Conservation (phyloP, 2,797 vertebrate species). For the Petrocephalus sullivani region DNA sequence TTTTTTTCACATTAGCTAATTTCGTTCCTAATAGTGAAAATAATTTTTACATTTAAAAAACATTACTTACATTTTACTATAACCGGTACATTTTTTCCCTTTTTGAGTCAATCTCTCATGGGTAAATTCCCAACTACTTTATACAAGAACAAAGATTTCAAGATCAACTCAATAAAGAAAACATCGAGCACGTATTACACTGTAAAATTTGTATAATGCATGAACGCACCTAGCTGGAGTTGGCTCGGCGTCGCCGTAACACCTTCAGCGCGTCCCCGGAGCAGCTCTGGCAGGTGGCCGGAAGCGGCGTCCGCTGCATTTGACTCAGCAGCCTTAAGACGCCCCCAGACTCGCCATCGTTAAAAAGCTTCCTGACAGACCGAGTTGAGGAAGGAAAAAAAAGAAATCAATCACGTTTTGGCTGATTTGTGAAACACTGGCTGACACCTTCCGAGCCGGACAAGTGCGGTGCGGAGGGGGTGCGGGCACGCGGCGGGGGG, state of each 20-base stretch:
- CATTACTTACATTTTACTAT: not conserved
- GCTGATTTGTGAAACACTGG: not conserved
- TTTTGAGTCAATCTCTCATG: not conserved
- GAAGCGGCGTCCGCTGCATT: not conserved
- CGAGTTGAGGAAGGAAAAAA: not conserved
- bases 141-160: too few species aligned
- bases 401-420: slow-evolving; percentile 27
- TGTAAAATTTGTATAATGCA: not conserved
- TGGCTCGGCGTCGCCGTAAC: not conserved
- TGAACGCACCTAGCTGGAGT: not conserved
- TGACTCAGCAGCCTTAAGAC: not conserved
- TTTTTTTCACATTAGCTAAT: not conserved
- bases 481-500: not conserved
- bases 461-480: not conserved
- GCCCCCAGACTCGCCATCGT: slow-evolving; percentile 15
- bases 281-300: not conserved
- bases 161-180: not conserved
- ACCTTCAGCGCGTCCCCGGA: not conserved
- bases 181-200: not conserved
- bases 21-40: not conserved
- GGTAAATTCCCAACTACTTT: not conserved
- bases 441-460: not conserved
- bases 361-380: not conserved
- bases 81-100: not conserved
- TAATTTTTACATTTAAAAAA: not conserved